Conservation (phyloP, 1,140 invertebrate genomes). For the Pararge aegeria region DNA sequence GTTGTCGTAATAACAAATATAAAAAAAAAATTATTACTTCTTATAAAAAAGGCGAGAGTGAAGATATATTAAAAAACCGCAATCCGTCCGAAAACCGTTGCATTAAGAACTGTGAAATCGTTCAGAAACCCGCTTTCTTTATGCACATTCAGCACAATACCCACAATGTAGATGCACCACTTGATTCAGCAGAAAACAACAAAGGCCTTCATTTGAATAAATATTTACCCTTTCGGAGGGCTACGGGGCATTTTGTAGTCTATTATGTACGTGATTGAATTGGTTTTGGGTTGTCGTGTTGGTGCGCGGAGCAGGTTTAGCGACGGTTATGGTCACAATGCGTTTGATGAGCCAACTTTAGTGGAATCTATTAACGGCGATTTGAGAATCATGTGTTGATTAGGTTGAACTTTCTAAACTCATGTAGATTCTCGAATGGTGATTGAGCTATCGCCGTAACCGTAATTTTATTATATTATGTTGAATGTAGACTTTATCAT, state of each 20-base stretch:
- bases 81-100: background rate
- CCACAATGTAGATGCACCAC: slow-evolving; percentile 4
- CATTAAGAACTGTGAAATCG: background rate
- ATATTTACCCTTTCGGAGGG: background rate
- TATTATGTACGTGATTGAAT: background rate
- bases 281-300: background rate
- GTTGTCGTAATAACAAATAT: too few species aligned
- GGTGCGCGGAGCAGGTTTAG: background rate
- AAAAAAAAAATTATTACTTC: too few species aligned
- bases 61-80: too few species aligned
- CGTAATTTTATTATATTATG: too few species aligned
- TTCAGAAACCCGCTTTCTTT: slow-evolving; percentile 3
- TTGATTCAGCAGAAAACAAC: background rate
- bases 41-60: too few species aligned
- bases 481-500: too few species aligned
- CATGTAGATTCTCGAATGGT: too few species aligned
- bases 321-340: background rate
- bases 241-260: background rate
- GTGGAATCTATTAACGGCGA: background rate
- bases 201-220: slow-evolving; percentile 1
- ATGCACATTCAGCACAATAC: background rate
- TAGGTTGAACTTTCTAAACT: too few species aligned
- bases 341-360: background rate
- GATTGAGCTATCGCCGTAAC: too few species aligned
- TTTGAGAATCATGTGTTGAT: background rate